Evolutionary conservation across 2,113 vertebrate species (phyloP), one percentile per base, ranked within the genome.

Genomic region (Saimiri boliviensis): DNA sequence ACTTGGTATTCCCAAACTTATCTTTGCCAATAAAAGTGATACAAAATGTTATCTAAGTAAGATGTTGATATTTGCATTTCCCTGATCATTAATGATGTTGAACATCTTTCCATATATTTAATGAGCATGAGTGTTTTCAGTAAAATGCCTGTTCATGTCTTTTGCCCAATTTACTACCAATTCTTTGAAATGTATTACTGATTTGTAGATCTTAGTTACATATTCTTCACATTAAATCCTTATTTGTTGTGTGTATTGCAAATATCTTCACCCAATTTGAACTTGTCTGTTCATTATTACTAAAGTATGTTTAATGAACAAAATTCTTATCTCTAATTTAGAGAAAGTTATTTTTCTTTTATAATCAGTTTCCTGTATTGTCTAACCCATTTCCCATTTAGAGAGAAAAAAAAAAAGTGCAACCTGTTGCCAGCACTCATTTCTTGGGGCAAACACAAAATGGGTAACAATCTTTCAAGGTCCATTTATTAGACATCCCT

Each of bases 291-390:
- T 70, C 16, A 35, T 89, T 70, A 42, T 42, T 7, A 27, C 27
- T 52, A 92, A 85, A 14, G 37, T 63, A 76, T 86, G 40, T 74
- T 82, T 92, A 86, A 76, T 88, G 25, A 95, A 87, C 32, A 47
- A 60, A 96, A 60, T 37, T 95, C 42, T 84, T 30, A 71, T 71
- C 70, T 73, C 42, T 73, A 56, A 86, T 90, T 12, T 81, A 84
- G 32, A 32, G 42, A 93, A 89, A 93, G 42, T 21, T 70, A 86
- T 89, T 74, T 73, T 94, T 49, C 63, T 85, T 89, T 66, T 47
- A 56, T 82, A 81, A 40, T 77, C 42, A 97, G 13, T 86, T 96
- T 94, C 92, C 73, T 47, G 17, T 90, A 25, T 68, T 71, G 13
- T 52, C 60, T 60, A 94, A 86, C 25, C 92, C 32, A 68, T 68